Evolutionary conservation across 2,888 invertebrate genomes (phyloP).

Genomic region (Torymus auratus): DNA sequence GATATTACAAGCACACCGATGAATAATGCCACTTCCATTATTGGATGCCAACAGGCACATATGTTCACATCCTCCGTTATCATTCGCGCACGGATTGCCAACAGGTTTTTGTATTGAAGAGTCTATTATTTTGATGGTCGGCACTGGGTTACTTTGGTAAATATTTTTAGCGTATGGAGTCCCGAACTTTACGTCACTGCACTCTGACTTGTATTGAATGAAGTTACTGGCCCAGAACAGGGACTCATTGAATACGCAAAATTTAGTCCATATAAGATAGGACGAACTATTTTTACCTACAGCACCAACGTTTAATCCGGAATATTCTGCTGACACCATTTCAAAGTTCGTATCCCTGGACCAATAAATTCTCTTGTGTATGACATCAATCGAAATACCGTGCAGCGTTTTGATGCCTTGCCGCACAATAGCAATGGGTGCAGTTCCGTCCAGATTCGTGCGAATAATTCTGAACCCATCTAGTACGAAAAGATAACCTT

Average conservation of each 20-base stretch:
- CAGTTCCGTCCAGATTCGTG: conserved; percentile 42
- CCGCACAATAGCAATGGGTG: neutral
- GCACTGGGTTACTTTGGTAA: conserved; percentile 38
- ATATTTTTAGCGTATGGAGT: conserved; percentile 1
- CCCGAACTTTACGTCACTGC: neutral
- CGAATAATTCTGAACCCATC: conserved; percentile 50
- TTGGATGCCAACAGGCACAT: conserved; percentile 38
- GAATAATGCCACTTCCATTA: neutral
- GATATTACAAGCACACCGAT: conserved; percentile 42
- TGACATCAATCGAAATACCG: conserved; percentile 35
- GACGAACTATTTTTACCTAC: neutral
- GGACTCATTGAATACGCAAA: conserved; percentile 25
- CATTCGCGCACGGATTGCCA: conserved; percentile 22
- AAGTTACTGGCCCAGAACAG: conserved; percentile 33
- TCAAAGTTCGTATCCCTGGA: neutral
- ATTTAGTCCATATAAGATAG: conserved; percentile 33
- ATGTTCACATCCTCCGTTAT: conserved; percentile 52
- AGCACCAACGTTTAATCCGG: conserved; percentile 9
- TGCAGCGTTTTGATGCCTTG: conserved; percentile 4
- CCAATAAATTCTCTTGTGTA: conserved; percentile 43
- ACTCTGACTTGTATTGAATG: conserved; percentile 11
- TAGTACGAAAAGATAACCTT: conserved; percentile 40
- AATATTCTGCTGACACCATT: conserved; percentile 42
- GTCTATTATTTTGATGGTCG: conserved; percentile 36
- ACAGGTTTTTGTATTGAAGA: neutral